Conservation (phyloP, 1,140 invertebrate genomes). For the Drosophila oshimai region DNA sequence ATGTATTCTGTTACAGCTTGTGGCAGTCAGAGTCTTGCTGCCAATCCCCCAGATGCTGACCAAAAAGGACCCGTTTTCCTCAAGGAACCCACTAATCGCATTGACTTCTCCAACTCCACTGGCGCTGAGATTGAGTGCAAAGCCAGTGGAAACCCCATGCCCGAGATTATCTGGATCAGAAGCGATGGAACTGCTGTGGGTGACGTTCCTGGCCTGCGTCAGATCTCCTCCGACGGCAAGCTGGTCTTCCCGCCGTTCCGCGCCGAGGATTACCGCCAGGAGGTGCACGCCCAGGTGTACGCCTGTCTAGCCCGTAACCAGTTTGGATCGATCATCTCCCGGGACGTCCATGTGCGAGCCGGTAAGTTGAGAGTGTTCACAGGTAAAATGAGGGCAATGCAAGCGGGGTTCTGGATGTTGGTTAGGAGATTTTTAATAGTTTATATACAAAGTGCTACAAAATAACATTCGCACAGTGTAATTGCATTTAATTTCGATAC, state of each 20-base stretch:
- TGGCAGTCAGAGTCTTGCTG: constrained; percentile 45
- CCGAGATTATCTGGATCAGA: constrained; percentile 96
- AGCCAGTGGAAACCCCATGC: constrained; percentile 93
- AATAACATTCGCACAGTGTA: no score
- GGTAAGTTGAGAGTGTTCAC: constrained; percentile 86
- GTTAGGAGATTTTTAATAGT: neutral
- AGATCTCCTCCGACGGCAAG: constrained; percentile 95
- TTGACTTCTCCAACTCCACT: constrained; percentile 97
- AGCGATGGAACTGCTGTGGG: constrained; percentile 93
- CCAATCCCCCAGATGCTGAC: constrained; percentile 79
- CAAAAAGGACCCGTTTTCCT: constrained; percentile 92
- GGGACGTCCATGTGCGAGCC: constrained; percentile 96
- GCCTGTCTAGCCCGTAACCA: constrained; percentile 94
- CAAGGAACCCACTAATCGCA: constrained; percentile 93
- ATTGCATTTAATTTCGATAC: no score
- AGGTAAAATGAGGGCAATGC: constrained; percentile 36
- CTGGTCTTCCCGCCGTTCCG: constrained; percentile 96
- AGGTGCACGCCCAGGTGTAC: constrained; percentile 96
- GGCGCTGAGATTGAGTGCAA: constrained; percentile 96
- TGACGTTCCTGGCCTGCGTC: constrained; percentile 93
- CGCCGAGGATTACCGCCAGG: constrained; percentile 95
- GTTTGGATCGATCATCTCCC: constrained; percentile 94
- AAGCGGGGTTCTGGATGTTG: neutral
- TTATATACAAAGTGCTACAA: neutral
- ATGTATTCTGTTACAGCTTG: constrained; percentile 34